Percentiles rank a stretch among this genome's conserved stretches.
Evolutionary conservation across 2,797 vertebrate species (phyloP).

Genomic region (Miichthys miiuy): DNA sequence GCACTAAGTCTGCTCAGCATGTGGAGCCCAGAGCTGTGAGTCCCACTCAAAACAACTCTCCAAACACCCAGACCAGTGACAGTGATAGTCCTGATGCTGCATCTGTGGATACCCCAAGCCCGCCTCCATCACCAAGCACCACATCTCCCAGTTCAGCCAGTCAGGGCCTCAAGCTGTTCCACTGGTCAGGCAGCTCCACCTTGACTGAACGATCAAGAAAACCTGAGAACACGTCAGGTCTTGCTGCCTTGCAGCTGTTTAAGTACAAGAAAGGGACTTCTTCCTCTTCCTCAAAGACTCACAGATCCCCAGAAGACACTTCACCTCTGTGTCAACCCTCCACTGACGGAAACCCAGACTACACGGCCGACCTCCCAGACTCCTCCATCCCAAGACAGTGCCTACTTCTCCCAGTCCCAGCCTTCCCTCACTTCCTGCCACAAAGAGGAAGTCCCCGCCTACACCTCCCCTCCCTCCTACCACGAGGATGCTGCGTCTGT

Average conservation of each 20-base stretch:
- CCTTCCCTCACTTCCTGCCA: conserved; percentile 39
- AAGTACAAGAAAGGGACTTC: conserved; percentile 73
- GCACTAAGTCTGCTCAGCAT: conserved; percentile 24
- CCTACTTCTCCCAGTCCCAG: conserved; percentile 82
- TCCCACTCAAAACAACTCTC: background rate
- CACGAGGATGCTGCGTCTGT: conserved; percentile 43
- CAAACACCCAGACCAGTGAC: conserved; percentile 18
- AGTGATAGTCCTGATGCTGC: conserved; percentile 29
- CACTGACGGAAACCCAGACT: conserved; percentile 23
- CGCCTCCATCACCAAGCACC: conserved; percentile 35
- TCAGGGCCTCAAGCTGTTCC: conserved; percentile 80
- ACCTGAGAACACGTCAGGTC: conserved; percentile 40
- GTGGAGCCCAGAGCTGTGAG: background rate
- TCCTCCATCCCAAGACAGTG: conserved; percentile 81
- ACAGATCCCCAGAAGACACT: conserved; percentile 3
- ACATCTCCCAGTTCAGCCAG: conserved; percentile 46
- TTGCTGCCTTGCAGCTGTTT: conserved; percentile 81
- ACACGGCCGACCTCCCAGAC: conserved; percentile 51
- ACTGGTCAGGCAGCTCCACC: conserved; percentile 79
- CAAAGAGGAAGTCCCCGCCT: conserved; percentile 35
- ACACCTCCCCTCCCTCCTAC: conserved; percentile 8
- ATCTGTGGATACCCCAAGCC: conserved; percentile 66
- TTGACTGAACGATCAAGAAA: conserved; percentile 41
- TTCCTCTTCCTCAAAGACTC: background rate
- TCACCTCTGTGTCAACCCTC: background rate